A percentile compares a stretch with the other conserved stretches of the same genome.
Conservation (phyloP, 2,888 invertebrate genomes). For the Cosmorhoe ocellata region DNA sequence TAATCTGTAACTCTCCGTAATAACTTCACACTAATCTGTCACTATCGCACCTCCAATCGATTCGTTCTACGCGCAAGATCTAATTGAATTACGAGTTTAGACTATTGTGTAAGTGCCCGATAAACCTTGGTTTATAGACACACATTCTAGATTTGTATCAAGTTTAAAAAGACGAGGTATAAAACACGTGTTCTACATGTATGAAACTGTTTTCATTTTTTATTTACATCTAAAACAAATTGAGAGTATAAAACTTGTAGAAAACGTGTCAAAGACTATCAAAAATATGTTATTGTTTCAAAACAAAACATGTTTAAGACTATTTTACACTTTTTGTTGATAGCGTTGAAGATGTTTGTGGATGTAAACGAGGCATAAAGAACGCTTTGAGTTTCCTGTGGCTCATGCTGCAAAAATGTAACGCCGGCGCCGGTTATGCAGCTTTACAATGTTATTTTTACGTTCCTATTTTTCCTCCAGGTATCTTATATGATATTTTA, state of each 20-base stretch:
- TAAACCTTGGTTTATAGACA: conserved; percentile 44
- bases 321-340: too few relatives aligned
- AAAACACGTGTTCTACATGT: too few relatives aligned
- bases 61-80: conserved; percentile 66
- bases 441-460: conserved; percentile 1
- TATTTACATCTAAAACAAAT: too few relatives aligned
- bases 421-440: conserved; percentile 1
- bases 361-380: too few relatives aligned
- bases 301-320: too few relatives aligned
- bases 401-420: conserved; percentile 18
- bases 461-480: neutral
- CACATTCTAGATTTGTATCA: conserved; percentile 21
- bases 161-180: neutral
- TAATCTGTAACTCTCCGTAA: conserved; percentile 39
- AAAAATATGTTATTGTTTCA: too few relatives aligned
- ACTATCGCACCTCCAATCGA: conserved; percentile 54
- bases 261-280: too few relatives aligned
- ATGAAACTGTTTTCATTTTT: too few relatives aligned
- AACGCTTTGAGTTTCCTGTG: conserved; percentile 21
- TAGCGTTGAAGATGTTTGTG: too few relatives aligned
- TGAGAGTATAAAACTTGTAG: too few relatives aligned
- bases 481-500: neutral
- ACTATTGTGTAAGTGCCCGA: conserved; percentile 53
- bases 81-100: conserved; percentile 60
- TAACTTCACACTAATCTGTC: conserved; percentile 29